Percentiles rank a stretch among this genome's conserved stretches.
Evolutionary conservation across 2,888 invertebrate genomes (phyloP).

Genomic region (Silvanus unidentatus): DNA sequence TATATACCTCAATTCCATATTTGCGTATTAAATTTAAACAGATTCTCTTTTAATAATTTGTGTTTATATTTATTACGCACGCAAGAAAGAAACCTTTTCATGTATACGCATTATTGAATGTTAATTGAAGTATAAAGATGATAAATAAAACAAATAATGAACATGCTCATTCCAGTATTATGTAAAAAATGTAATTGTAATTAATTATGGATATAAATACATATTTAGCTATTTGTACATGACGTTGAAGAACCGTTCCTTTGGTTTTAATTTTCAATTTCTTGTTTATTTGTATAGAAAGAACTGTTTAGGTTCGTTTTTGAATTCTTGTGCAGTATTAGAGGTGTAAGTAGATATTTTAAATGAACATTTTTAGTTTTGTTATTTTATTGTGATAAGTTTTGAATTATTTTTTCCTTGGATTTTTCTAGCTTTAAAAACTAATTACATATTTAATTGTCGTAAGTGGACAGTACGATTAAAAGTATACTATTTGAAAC

Average conservation of each 20-base stretch:
- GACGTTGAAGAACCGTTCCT: background rate
- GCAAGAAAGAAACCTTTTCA: background rate
- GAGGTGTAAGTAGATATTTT: constrained; percentile 15
- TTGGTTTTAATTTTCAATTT: background rate
- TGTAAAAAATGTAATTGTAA: constrained; percentile 11
- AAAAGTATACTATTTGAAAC: constrained; percentile 42
- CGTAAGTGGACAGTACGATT: too few relatives aligned
- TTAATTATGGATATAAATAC: background rate
- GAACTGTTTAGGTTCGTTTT: background rate
- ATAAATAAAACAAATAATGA: background rate
- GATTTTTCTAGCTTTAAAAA: too few relatives aligned
- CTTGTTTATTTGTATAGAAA: background rate
- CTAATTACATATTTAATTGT: too few relatives aligned
- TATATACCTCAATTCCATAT: constrained; percentile 51
- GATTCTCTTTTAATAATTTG: too few relatives aligned
- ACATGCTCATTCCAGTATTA: constrained; percentile 46
- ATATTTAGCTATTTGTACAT: background rate
- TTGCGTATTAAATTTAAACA: constrained; percentile 1
- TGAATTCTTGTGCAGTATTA: constrained; percentile 28
- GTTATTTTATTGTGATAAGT: too few relatives aligned
- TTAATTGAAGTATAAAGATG: background rate
- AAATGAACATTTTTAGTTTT: too few relatives aligned
- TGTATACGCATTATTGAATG: constrained; percentile 3
- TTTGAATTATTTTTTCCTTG: too few relatives aligned
- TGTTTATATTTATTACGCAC: too few relatives aligned